Base-by-base conservation (phyloP, 2,113 vertebrate genomes). In the Tragelaphus buxtoni region DNA sequence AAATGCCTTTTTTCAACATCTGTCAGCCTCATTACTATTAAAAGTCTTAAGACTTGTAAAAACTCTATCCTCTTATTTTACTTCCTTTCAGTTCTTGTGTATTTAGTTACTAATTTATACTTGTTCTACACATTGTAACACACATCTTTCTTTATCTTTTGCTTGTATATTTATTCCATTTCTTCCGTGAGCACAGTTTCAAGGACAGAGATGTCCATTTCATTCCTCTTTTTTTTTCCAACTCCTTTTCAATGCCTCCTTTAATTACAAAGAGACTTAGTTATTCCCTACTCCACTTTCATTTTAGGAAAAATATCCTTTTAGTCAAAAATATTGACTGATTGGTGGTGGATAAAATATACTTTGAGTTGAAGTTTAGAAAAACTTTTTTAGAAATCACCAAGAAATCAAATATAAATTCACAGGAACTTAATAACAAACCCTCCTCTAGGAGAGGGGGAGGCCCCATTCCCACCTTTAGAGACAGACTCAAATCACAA, bases 301-400 rank as follows among this genome's bases (percentile, higher is more conserved):
- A 7, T 89, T 89, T 92, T 39, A 51, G 69, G 60, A 79, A 69
- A 86, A 58, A 58, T 51, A 76, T 55, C 20, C 32, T 61, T 61
- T 61, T 30, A 61, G 60, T 61, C 28, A 30, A 61, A 61, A 61
- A 61, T 30, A 81, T 32, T 88, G 69, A 81, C 16, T 76, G 17
- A 65, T 81, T 53, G 69, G 7, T 82, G 47, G 72, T 35, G 3
- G 17, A 88, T 74, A 91, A 88, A 92, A 91, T 88, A 82, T 17
- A 58, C 85, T 89, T 22, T 74, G 39, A 74, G 39, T 42, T 42
- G 42, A 42, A 85, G 60, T 65, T 94, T 39, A 88, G 77, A 96
- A 90, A 92, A 20, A 87, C 47, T 63, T 95, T 93, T 92, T 96
- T 55, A 94, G 72, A 93, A 79, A 79, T 97, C 87, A 60, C 79